Conservation (phyloP, 2,888 invertebrate genomes). For the Microctonus hyperodae region DNA sequence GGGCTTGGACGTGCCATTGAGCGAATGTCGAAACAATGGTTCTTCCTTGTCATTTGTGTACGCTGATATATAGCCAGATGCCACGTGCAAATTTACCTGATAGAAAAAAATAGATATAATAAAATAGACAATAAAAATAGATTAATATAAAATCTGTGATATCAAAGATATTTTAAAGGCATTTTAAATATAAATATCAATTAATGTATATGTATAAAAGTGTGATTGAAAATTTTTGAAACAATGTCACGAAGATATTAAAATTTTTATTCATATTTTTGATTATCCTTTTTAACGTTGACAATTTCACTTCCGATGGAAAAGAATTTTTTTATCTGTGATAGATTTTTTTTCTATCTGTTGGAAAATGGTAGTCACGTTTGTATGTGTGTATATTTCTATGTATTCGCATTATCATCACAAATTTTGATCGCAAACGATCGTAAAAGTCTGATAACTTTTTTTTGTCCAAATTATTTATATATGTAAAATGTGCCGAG, state of each 20-base stretch:
- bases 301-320: not conserved
- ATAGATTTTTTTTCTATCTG: no score
- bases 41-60: conserved; percentile 52
- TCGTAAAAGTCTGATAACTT: not conserved
- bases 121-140: no score
- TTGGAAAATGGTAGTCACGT: no score
- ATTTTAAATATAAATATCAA: not conserved
- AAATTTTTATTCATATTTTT: not conserved
- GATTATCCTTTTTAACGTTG: not conserved
- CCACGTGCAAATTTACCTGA: conserved; percentile 76
- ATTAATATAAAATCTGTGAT: no score
- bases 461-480: not conserved
- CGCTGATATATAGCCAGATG: conserved; percentile 67
- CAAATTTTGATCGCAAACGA: not conserved
- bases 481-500: not conserved
- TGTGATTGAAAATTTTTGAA: no score
- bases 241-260: not conserved
- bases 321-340: no score
- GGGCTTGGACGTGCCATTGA: conserved; percentile 52
- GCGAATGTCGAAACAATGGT: conserved; percentile 55
- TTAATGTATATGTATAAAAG: not conserved
- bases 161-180: not conserved
- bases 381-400: no score
- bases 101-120: no score
- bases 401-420: not conserved